phyloP scores from a whole-genome alignment of 35 echinoderm and acorn worm genomes.

The Eucidaris tribuloides region DNA sequence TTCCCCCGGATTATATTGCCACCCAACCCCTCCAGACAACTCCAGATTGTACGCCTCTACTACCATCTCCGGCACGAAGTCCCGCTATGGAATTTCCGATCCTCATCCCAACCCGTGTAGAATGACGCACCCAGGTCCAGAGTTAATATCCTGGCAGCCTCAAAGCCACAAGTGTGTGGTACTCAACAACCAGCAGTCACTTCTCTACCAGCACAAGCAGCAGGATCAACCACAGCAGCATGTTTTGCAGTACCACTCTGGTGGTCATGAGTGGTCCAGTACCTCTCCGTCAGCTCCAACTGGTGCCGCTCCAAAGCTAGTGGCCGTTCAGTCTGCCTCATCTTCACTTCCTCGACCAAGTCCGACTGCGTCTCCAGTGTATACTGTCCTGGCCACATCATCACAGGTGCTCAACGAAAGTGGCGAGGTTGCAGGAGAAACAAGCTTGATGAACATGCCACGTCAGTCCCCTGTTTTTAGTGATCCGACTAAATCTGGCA shows the following conservation, averaged over 20 bases:
- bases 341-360: background rate
- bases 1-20: background rate
- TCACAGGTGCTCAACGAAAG: conserved; percentile 4
- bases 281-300: background rate
- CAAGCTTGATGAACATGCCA: background rate
- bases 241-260: background rate
- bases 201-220: background rate
- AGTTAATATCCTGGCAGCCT: background rate
- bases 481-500: background rate
- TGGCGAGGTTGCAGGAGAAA: background rate
- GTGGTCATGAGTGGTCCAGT: background rate
- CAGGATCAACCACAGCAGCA: conserved; percentile 9
- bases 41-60: background rate
- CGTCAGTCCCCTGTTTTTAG: background rate
- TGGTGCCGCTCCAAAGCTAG: background rate
- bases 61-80: background rate
- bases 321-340: background rate
- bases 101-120: background rate
- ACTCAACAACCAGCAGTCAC: background rate
- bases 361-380: background rate
- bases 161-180: background rate
- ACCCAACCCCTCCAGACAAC: background rate
- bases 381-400: background rate
- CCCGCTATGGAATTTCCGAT: background rate
- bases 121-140: background rate